Evolutionary conservation across 2,888 invertebrate genomes (phyloP), one percentile per base, ranked within the genome.

Genomic region (Perdita meconis): DNA sequence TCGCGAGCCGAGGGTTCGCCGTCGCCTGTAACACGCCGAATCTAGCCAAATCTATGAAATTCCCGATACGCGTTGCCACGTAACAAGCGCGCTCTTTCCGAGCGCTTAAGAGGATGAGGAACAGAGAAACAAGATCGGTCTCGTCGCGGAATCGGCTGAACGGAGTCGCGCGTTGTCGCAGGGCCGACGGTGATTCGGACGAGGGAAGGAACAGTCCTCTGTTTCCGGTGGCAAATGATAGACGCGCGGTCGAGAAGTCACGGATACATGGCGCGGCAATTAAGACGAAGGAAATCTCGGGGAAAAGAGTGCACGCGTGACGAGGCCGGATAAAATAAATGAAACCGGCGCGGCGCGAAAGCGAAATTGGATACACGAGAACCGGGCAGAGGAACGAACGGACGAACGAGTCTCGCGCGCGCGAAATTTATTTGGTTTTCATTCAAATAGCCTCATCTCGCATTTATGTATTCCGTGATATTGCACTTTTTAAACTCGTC

Each of bases 391-490:
- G 36, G 16, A 76, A 72, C 77, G 72, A 78, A 63, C 44, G 60
- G 47, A 22, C 63, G 83, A 84, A 83, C 81, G 83, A 87, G 85
- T 87, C 85, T 42, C 84, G 85, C 36, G 59, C 84, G 84, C n/a
- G 82, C 86, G 84, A 88, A 86, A 91, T 90, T 91, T 90, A 91
- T 91, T 88, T 90, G 88, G 87, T 90, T 89, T 89, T 90, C 90
- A 91, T 91, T 90, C 90, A 91, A 91, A 90, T 90, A 83, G 85
- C 87, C 90, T 90, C 90, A 90, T 90, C 90, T 90, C 87, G 87
- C 89, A 90, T 91, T 91, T 91, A 91, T 91, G 86, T 90, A 90
- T 90, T 91, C 90, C 89, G 86, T 90, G 90, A 90, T 91, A 90
- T 89, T 90, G 90, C 90, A 89, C 86, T 89, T 90, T 91, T 89